Percentiles rank a stretch among this genome's conserved stretches.
phyloP scores from a whole-genome alignment of 2,888 invertebrate species.

The Epinotia demarniana region DNA sequence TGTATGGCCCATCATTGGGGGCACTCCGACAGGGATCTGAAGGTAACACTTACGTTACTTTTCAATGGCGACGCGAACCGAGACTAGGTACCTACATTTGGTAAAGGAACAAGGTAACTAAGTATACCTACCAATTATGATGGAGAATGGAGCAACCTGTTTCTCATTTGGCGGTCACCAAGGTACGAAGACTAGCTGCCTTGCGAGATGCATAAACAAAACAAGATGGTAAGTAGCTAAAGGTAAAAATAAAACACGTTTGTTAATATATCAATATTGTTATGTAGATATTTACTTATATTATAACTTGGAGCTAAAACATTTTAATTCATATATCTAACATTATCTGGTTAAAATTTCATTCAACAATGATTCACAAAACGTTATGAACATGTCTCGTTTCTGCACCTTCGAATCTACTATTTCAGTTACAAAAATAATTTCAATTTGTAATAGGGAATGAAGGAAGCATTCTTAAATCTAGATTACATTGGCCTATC shows the following conservation, averaged over 20 bases:
- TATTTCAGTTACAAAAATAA: conserved; percentile 78
- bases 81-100: too few relatives aligned
- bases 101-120: too few relatives aligned
- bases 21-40: too few relatives aligned
- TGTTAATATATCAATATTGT: conserved; percentile 67
- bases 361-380: conserved; percentile 66
- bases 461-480: conserved; percentile 55
- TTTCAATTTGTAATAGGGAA: conserved; percentile 64
- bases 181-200: too few relatives aligned
- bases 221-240: too few relatives aligned
- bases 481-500: conserved; percentile 55
- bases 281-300: conserved; percentile 74
- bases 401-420: conserved; percentile 55
- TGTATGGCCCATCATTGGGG: too few relatives aligned
- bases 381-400: conserved; percentile 52
- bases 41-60: too few relatives aligned
- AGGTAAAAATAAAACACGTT: conserved; percentile 47
- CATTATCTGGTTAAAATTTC: conserved; percentile 61
- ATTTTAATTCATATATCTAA: conserved; percentile 73
- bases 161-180: too few relatives aligned
- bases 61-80: too few relatives aligned
- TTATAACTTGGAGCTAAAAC: conserved; percentile 80
- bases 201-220: too few relatives aligned
- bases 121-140: too few relatives aligned
- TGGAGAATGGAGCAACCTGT: too few relatives aligned